Percentiles rank a stretch among this genome's conserved stretches.
Evolutionary conservation across 2,888 invertebrate species (phyloP).

Genomic region (Ophonus ardosiacus): DNA sequence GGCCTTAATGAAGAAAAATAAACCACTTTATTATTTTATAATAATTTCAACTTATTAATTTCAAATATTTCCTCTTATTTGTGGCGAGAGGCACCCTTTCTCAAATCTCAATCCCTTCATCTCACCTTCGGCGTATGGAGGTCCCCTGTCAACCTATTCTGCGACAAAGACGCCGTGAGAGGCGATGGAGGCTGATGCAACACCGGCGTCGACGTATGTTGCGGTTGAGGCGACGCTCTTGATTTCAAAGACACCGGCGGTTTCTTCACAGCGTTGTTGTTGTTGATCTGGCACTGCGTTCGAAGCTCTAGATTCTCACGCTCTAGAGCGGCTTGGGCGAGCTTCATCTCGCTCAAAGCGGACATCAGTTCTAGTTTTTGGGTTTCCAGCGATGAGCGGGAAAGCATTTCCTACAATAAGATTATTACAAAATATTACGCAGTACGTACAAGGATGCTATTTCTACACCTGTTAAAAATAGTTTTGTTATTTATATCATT

Average conservation of each 20-base stretch:
- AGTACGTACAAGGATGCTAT: not conserved
- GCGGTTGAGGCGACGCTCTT: constrained; percentile 74
- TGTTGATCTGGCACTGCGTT: constrained; percentile 74
- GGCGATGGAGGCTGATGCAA: constrained; percentile 71
- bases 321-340: constrained; percentile 91
- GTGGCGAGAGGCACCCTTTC: not conserved
- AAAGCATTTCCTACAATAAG: constrained; percentile 85
- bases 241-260: constrained; percentile 72
- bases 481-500: too few relatives aligned
- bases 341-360: constrained; percentile 93
- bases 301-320: constrained; percentile 91
- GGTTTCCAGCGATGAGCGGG: constrained; percentile 93
- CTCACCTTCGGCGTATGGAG: constrained; percentile 72
- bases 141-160: constrained; percentile 61
- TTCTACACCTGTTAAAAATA: too few relatives aligned
- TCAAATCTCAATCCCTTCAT: not conserved
- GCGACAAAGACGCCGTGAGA: constrained; percentile 7
- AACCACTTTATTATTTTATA: too few relatives aligned
- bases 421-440: constrained; percentile 27
- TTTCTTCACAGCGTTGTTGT: constrained; percentile 71
- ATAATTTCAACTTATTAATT: too few relatives aligned
- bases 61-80: not conserved
- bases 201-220: constrained; percentile 74
- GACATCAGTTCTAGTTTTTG: constrained; percentile 96
- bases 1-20: too few relatives aligned